Evolutionary conservation across 1,140 invertebrate species (phyloP), one percentile per base, ranked within the genome.

Genomic region (Lithobius niger): DNA sequence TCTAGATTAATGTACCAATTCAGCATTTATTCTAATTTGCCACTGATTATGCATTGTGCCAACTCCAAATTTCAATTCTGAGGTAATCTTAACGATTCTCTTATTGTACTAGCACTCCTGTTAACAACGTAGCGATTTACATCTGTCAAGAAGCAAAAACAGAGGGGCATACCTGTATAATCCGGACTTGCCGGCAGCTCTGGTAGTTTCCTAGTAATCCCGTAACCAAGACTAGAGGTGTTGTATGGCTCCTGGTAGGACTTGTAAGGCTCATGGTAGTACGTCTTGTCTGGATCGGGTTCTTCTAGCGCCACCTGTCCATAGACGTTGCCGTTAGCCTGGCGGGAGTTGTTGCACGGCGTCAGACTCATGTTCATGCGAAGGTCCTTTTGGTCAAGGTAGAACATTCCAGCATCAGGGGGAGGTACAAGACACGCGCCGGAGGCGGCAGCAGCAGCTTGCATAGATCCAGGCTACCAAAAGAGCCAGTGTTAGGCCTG

Each of bases 291-390:
- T 6, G 66, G 62, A 16, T 71, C 69, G 28, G 67, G 65, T 47
- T 77, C 75, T 21, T 76, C 74, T 25, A 71, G 66, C 1, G 73
- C 70, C 16, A 77, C 72, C 61, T 76, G 74, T 55, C 74, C 76
- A 59, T 77, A 77, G 55, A 77, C 68, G 57, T 74, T 74, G 22
- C 76, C 75, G 60, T 76, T 77, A 57, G 71, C 64, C 66, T 71
- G 45, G 63, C 68, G 59, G 64, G 61, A 52, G 31, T 59, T 56
- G 42, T 71, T 72, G 43, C 70, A 69, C 18, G 76, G 76, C 26
- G 77, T 74, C 56, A 79, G 69, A n/a, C n/a, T n/a, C n/a, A n/a
- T n/a, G 65, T 78, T 80, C 69, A 78, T 70, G 57, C 79, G 71
- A 27, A 79, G 68, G 57, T 76, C 77, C 78, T 80, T 50, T 50